Evolutionary conservation across 2,888 invertebrate genomes (phyloP), one percentile per base, ranked within the genome.

Genomic region (Nowickia ferox): DNA sequence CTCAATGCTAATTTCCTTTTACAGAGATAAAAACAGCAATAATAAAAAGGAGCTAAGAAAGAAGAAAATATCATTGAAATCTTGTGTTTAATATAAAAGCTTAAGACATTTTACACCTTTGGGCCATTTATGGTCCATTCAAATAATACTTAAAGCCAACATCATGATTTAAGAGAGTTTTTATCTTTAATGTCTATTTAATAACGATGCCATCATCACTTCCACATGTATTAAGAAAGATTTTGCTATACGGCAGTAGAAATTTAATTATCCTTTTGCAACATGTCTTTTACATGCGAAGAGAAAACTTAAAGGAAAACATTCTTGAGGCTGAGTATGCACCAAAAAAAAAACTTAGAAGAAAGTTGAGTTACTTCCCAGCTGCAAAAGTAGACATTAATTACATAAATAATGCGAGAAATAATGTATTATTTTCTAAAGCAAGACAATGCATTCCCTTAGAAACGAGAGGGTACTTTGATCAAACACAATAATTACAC

Each of bases 91-190:
- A 66, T 65, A 57, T 61, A 44, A 77, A 80, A 71, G 15, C 59
- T 71, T 17, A 80, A 79, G 80, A 80, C 53, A 72, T 84, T 71
- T 61, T 63, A 72, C 77, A 63, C 42, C 84, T 68, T 61, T 22
- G 13, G 68, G 84, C 80, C 74, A 74, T 66, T 30, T 53, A 44
- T 55, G 46, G 2, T 65, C 1, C 22, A 61, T 9, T 55, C 4
- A 17, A 22, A 55, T 10, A 65, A 66, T 30, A 11, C 9, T 10
- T 9, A 59, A 40, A 48, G 11, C 6, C 40, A 42, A 11, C 40
- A 69, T 40, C 42, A 61, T 42, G 42, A 61, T 53, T 69, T 61
- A 51, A 53, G 30, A 59, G 66, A 2, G 22, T 30, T 66, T 59
- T 66, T 66, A 74, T 74, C 72, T 80, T 65, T 40, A 59, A 65